Conservation (phyloP, 1,140 invertebrate genomes). For the Heliconius himera region DNA sequence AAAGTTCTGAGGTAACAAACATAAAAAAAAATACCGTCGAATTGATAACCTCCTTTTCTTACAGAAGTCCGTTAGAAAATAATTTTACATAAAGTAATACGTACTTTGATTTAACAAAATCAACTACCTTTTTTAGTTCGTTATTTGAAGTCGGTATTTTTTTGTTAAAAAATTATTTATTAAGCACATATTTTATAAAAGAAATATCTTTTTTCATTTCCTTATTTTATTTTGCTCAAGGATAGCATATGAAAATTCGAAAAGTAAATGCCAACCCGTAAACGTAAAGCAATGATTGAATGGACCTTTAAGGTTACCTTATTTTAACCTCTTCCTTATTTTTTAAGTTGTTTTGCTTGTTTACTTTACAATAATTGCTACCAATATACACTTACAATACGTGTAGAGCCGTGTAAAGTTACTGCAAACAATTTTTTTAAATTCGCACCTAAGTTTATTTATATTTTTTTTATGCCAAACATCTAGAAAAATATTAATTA, state of each 20-base stretch:
- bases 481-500: background rate
- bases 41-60: too few species aligned
- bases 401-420: background rate
- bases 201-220: background rate
- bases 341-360: background rate
- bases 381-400: background rate
- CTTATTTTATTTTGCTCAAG: background rate
- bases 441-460: too few species aligned
- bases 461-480: too few species aligned
- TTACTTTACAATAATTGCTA: background rate
- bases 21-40: too few species aligned
- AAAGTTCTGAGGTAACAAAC: too few species aligned
- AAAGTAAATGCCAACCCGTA: background rate
- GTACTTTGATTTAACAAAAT: too few species aligned
- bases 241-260: background rate
- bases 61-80: too few species aligned
- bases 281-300: constrained; percentile 13
- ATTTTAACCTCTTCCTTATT: constrained; percentile 9
- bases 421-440: background rate
- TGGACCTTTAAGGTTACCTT: background rate
- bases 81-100: too few species aligned
- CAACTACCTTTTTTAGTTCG: too few species aligned
- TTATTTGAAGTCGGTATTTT: too few species aligned
- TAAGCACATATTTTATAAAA: background rate
- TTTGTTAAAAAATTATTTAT: background rate